A percentile compares a stretch with the other conserved stretches of the same genome.
phyloP scores from a whole-genome alignment of 92 coral and sea anemone genomes.

The Bergia puertoricense region DNA sequence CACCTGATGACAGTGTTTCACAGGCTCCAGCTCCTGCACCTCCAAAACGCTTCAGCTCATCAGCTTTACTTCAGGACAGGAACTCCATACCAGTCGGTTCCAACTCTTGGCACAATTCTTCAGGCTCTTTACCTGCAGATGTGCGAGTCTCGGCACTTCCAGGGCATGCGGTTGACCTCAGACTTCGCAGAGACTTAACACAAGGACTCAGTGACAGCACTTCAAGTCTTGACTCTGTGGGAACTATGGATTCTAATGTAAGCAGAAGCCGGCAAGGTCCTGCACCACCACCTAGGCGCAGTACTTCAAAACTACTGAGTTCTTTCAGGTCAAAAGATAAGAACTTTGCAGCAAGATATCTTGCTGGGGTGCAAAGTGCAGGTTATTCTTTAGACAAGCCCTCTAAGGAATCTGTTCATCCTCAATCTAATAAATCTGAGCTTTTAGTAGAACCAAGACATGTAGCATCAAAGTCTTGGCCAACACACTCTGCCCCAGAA shows the following conservation, averaged over 20 bases:
- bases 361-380: conserved; percentile 17
- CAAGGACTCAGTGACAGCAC: conserved; percentile 68
- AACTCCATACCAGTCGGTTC: conserved; percentile 26
- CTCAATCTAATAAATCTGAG: background rate
- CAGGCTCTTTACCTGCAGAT: conserved; percentile 58
- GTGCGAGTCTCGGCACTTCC: conserved; percentile 31
- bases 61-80: conserved; percentile 64
- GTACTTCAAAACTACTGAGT: conserved; percentile 72
- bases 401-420: background rate
- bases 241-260: conserved; percentile 55
- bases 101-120: conserved; percentile 48
- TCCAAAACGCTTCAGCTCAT: conserved; percentile 82
- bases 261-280: conserved; percentile 71
- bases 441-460: conserved; percentile 60
- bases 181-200: conserved; percentile 51
- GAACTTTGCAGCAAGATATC: conserved; percentile 17
- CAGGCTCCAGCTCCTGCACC: conserved; percentile 66
- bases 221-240: conserved; percentile 74
- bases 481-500: conserved; percentile 60
- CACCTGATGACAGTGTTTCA: conserved; percentile 49
- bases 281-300: conserved; percentile 85
- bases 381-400: background rate
- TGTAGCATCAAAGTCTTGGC: conserved; percentile 81
- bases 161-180: conserved; percentile 40
- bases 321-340: conserved; percentile 71